phyloP scores from a whole-genome alignment of 2,113 vertebrate species.

The Pandion haliaetus region DNA sequence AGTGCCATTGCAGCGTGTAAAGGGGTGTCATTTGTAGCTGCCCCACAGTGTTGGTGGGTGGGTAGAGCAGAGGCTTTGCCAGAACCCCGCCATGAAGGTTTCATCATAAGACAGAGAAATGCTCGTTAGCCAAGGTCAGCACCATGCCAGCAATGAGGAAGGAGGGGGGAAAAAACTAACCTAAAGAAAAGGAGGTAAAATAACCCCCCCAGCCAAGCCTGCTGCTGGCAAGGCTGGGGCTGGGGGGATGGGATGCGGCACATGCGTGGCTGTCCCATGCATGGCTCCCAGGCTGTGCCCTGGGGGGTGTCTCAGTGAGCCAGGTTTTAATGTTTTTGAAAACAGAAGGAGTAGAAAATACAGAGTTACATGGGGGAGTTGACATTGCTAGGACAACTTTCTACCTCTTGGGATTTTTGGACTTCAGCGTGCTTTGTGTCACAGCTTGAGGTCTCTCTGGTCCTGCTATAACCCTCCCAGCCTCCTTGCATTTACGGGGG shows the following conservation, averaged over 20 bases:
- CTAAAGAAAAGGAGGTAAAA: not conserved
- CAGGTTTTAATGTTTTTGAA: not conserved
- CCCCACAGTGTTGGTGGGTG: not conserved
- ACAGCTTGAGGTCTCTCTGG: accelerated
- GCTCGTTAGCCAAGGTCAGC: not conserved
- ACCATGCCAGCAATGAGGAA: not conserved
- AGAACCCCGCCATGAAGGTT: not conserved
- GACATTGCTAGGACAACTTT: not conserved
- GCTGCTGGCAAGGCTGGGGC: not conserved
- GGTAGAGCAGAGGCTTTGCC: not conserved
- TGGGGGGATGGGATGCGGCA: not conserved
- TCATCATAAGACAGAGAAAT: not conserved
- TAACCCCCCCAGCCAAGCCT: not conserved
- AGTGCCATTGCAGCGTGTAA: not conserved
- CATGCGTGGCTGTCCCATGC: accelerated
- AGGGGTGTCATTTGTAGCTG: not conserved
- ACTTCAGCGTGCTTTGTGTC: not conserved
- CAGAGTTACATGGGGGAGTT: not conserved
- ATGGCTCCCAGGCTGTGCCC: not conserved
- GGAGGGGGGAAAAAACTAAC: not conserved
- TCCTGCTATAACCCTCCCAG: accelerated
- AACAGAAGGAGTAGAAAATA: not conserved
- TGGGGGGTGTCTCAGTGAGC: not conserved
- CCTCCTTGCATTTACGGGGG: not conserved
- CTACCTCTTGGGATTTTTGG: not conserved